phyloP scores from a whole-genome alignment of 2,888 invertebrate species.

The Andrena marginata region DNA sequence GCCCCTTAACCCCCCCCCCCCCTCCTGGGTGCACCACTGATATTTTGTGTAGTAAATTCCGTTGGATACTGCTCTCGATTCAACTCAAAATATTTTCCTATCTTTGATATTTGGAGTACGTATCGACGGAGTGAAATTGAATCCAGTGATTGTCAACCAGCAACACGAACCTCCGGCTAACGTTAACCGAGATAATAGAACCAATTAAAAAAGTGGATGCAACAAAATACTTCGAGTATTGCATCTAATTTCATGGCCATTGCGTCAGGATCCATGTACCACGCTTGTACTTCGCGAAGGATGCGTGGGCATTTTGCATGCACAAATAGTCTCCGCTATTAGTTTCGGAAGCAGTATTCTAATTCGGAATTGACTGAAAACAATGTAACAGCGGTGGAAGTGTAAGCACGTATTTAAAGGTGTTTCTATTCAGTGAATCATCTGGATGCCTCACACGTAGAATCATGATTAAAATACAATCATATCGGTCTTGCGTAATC shows the following conservation, averaged over 20 bases:
- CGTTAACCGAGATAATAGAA: constrained; percentile 38
- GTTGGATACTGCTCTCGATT: too few relatives aligned
- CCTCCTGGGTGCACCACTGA: too few relatives aligned
- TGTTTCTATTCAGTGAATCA: neutral
- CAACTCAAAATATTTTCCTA: too few relatives aligned
- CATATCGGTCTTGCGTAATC: constrained; percentile 3
- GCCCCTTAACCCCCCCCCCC: too few relatives aligned
- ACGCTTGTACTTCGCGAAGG: constrained; percentile 1
- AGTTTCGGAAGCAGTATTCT: constrained; percentile 6
- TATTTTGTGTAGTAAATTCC: too few relatives aligned
- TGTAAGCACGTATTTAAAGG: neutral
- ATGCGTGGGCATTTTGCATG: constrained; percentile 11
- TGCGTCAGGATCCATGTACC: constrained; percentile 20
- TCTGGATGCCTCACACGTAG: neutral
- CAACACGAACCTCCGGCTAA: constrained; percentile 10
- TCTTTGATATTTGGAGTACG: neutral
- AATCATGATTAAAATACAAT: neutral
- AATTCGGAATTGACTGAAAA: too few relatives aligned
- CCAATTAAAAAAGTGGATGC: constrained; percentile 53
- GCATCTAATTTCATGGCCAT: constrained; percentile 60
- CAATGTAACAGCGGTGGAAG: too few relatives aligned
- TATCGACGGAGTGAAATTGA: neutral
- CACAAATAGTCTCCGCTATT: neutral
- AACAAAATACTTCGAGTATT: constrained; percentile 24
- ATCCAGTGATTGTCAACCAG: constrained; percentile 23